Conservation (phyloP, 2,888 invertebrate genomes). For the Prostheceraeus crozeri region DNA sequence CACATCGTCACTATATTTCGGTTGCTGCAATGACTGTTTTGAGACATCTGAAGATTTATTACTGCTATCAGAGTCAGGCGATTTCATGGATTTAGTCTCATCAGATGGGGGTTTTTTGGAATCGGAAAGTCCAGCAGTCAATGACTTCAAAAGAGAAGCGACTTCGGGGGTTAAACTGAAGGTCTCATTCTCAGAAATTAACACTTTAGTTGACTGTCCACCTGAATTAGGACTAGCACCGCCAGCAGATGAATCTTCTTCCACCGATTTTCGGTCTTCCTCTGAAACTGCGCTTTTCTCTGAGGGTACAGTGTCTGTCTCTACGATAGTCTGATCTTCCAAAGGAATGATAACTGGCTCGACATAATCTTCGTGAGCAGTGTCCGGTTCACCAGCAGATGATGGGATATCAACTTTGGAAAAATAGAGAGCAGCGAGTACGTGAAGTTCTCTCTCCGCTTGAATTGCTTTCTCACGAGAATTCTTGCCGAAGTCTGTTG, state of each 20-base stretch:
- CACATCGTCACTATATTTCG: conserved; percentile 4
- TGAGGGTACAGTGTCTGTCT: too few species aligned
- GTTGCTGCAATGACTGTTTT: neutral
- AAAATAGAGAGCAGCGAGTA: conserved; percentile 61
- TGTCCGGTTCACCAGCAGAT: conserved; percentile 71
- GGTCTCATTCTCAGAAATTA: too few species aligned
- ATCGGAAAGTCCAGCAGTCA: conserved; percentile 17
- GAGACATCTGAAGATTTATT: neutral
- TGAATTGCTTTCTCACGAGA: conserved; percentile 73
- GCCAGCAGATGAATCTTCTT: too few species aligned
- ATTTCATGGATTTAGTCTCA: too few species aligned
- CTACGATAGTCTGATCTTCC: too few species aligned
- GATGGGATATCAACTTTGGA: conserved; percentile 44
- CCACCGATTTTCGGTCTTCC: too few species aligned
- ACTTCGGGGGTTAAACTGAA: conserved; percentile 27
- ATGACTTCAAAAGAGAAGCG: conserved; percentile 29
- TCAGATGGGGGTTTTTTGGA: neutral
- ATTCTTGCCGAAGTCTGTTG: conserved; percentile 29
- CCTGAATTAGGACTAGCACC: too few species aligned
- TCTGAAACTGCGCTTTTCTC: too few species aligned
- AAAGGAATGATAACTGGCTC: conserved; percentile 77
- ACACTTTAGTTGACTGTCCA: too few species aligned
- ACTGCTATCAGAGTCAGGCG: neutral
- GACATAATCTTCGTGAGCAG: conserved; percentile 67
- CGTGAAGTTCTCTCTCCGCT: conserved; percentile 74